Evolutionary conservation across 2,888 invertebrate species (phyloP), one percentile per base, ranked within the genome.

Genomic region (Papilio demoleus): DNA sequence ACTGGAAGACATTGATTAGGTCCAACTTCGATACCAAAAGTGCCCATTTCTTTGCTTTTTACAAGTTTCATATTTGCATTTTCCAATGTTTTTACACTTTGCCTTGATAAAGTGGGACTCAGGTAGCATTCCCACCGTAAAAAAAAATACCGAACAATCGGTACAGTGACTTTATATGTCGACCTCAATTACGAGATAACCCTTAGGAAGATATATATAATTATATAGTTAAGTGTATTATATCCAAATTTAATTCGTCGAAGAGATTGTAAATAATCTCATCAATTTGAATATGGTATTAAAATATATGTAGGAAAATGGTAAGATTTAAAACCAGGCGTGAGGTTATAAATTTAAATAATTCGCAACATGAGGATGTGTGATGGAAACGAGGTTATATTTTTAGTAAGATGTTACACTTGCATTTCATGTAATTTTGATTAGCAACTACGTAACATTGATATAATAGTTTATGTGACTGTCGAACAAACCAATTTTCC

Each of bases 391-490:
- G 42, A 58, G 40, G 56, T 58, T 42, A 31, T n/a, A 19, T 4
- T 42, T 65, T 40, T 45, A 40, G 31, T 31, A 5, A 47, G 56
- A 56, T 65, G 22, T 40, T 17, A 36, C 34, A 58, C 19, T 42
- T 34, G 38, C 11, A 60, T 53, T 67, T 56, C 61, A 42, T 36
- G 61, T 42, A 19, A 40, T 50, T 40, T 62, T 62, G 17, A 19
- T 67, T 67, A 53, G 53, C 40, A 14, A 14, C 42, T 67, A 56
- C 67, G 53, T 62, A 67, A 53, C 27, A 27, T 53, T 61, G 31
- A 62, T 11, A 11, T 40, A 40, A 61, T 27, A 22, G 14, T 50
- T 53, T 50, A 47, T 50, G 14, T 42, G 42, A 36, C 38, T 17
- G 9, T 17, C 42, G 42, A 19, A 31, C 24, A 17, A 42, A 11